Conservation (phyloP, 1,140 invertebrate genomes). For the Ceratitis capitata region DNA sequence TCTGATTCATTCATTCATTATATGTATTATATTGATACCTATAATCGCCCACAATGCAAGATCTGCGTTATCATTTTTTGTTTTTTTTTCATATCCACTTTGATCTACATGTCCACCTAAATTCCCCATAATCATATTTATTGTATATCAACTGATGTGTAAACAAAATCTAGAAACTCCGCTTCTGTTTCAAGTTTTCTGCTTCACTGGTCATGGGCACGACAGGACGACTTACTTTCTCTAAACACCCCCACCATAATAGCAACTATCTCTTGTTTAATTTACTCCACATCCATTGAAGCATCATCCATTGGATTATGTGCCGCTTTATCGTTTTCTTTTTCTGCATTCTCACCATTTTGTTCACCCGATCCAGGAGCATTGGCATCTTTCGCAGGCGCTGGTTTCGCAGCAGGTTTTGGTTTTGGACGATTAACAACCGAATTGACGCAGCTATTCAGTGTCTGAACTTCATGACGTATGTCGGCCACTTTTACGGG, state of each 20-base stretch:
- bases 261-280: not conserved
- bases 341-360: constrained; percentile 51
- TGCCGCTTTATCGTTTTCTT: constrained; percentile 42
- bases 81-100: not conserved
- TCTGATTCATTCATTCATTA: not conserved
- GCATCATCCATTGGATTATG: constrained; percentile 44
- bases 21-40: not conserved
- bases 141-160: not conserved
- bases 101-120: not conserved
- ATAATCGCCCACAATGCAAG: not conserved
- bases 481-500: constrained; percentile 82
- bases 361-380: constrained; percentile 52
- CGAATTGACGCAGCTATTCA: constrained; percentile 61
- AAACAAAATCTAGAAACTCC: not conserved
- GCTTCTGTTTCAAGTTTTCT: not conserved
- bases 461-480: constrained; percentile 72
- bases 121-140: not conserved
- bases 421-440: constrained; percentile 65
- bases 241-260: constrained; percentile 3
- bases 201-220: not conserved
- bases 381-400: constrained; percentile 53
- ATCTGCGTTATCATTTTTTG: not conserved
- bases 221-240: constrained; percentile 19
- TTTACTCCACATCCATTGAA: constrained; percentile 49
- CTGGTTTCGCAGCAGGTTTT: constrained; percentile 56